Conservation (phyloP, 2,888 invertebrate species). For the Hypercompe scribonia region DNA sequence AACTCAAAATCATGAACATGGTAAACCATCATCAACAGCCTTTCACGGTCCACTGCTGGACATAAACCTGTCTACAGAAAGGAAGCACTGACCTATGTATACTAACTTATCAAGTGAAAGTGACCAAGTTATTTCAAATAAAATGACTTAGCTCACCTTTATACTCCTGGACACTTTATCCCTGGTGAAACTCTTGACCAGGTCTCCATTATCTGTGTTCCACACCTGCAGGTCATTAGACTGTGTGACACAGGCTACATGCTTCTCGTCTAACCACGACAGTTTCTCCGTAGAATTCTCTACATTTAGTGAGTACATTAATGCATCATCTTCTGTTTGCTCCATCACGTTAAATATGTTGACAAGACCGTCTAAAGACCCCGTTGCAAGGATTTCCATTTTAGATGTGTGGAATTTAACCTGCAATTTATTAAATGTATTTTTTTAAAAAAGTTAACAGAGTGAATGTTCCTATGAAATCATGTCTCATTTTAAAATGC, state of each 20-base stretch:
- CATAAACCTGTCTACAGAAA: too few relatives aligned
- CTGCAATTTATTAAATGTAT: constrained; percentile 60
- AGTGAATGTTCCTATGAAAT: too few relatives aligned
- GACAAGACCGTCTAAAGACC: constrained; percentile 94
- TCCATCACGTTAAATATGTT: constrained; percentile 93
- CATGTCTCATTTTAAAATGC: too few relatives aligned
- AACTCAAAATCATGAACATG: too few relatives aligned
- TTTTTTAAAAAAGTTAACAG: too few relatives aligned
- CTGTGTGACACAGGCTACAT: constrained; percentile 89
- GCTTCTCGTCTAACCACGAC: constrained; percentile 82
- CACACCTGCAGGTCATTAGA: constrained; percentile 90
- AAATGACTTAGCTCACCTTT: constrained; percentile 67
- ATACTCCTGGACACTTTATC: constrained; percentile 86
- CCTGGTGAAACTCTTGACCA: constrained; percentile 86
- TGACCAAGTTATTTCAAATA: background rate
- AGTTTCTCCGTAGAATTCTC: constrained; percentile 91
- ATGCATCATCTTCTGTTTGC: constrained; percentile 92
- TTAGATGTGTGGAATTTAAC: constrained; percentile 91
- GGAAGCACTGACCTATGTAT: too few relatives aligned
- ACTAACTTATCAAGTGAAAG: background rate
- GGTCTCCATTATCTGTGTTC: constrained; percentile 88
- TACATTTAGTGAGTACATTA: constrained; percentile 91
- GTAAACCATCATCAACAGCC: too few relatives aligned
- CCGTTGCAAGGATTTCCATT: constrained; percentile 89
- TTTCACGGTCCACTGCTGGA: too few relatives aligned